These are phyloP conservation scores for Paragorgia papillata DNA, from an alignment of 92 coral and sea anemone genomes.

Conservation along the genomic window DNA sequence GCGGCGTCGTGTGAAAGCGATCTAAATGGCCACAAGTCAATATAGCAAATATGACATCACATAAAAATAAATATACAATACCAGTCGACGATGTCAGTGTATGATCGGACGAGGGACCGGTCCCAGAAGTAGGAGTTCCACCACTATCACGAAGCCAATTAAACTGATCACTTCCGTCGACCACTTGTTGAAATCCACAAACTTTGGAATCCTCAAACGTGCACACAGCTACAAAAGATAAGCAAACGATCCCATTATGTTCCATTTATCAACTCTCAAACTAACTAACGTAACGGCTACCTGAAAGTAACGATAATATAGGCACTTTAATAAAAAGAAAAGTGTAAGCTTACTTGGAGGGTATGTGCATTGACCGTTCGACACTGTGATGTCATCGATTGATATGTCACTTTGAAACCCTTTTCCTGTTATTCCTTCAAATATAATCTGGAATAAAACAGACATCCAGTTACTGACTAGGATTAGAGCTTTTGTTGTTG, in stretches of 20 bases:
- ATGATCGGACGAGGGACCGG: constrained; percentile 89
- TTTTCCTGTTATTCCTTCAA: constrained; percentile 69
- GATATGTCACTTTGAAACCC: constrained; percentile 87
- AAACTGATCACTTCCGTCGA: constrained; percentile 71
- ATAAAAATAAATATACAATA: constrained; percentile 22
- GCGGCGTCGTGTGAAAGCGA: too few relatives aligned
- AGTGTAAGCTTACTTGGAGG: constrained; percentile 60
- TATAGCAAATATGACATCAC: too few relatives aligned
- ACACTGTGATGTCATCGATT: constrained; percentile 80
- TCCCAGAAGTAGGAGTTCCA: constrained; percentile 67
- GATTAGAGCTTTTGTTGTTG: too few relatives aligned
- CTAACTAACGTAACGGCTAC: not conserved
- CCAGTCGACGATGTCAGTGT: constrained; percentile 83
- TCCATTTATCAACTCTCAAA: not conserved
- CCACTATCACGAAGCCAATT: constrained; percentile 91
- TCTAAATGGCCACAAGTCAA: too few relatives aligned
- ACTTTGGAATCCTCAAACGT: constrained; percentile 83
- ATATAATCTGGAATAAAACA: constrained; percentile 63
- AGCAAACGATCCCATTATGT: too few relatives aligned
- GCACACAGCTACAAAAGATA: constrained; percentile 68
- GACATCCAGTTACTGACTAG: too few relatives aligned
- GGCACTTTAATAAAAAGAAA: too few relatives aligned
- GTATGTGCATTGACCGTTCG: constrained; percentile 70
- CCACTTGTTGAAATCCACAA: constrained; percentile 72
- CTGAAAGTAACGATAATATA: too few relatives aligned